Conservation (phyloP, 2,113 vertebrate species). For the Terrapene triunguis region DNA sequence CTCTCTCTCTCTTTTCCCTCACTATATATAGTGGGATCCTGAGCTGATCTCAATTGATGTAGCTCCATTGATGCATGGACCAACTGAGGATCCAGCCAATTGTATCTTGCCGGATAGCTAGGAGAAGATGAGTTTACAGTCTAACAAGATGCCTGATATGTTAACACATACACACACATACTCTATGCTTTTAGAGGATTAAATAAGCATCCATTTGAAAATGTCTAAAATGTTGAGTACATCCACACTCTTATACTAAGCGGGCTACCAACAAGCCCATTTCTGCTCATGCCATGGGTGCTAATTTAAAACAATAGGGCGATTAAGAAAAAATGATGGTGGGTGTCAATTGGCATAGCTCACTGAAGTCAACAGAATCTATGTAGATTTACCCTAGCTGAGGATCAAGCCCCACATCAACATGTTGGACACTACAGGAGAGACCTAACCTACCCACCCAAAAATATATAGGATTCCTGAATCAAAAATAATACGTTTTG, state of each 20-base stretch:
- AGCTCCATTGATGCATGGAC: not conserved
- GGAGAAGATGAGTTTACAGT: not conserved
- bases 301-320: not conserved
- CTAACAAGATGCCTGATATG: not conserved
- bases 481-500: not conserved
- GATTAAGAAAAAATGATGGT: not conserved
- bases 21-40: not conserved
- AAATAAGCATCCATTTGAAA: not conserved
- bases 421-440: not conserved
- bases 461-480: not conserved
- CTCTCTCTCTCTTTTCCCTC: not conserved
- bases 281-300: not conserved
- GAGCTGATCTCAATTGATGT: not conserved
- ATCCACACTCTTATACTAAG: not conserved
- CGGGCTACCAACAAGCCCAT: not conserved
- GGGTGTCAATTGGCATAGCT: not conserved
- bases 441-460: not conserved
- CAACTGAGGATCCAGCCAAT: not conserved
- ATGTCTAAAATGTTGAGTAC: not conserved
- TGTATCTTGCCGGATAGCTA: rapidly evolving
- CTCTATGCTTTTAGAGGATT: not conserved
- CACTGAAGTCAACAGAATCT: not conserved
- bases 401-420: not conserved
- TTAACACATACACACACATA: not conserved
- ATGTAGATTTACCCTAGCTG: not conserved